Base-by-base conservation (phyloP, 2,113 vertebrate species). In the Proteles cristata region DNA sequence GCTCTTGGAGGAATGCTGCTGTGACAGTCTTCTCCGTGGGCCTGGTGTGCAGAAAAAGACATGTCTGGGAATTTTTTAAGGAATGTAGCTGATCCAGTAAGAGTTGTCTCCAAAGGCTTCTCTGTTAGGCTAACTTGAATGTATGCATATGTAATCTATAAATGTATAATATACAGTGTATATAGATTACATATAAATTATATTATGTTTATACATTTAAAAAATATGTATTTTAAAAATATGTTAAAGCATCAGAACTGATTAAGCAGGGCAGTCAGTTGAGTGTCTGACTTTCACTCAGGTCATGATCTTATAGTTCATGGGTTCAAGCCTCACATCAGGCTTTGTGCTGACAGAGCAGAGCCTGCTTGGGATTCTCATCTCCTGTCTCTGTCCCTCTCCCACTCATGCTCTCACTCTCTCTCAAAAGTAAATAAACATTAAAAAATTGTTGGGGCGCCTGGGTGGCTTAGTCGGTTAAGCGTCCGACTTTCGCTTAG, bases 81-180 rank as follows among this genome's bases (percentile, higher is more conserved):
- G 94, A 97, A 94, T 71, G 66, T 93, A 69, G 74, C 80, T 82
- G 84, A 96, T 94, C 85, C 25, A 71, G 77, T 65, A 45, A 77
- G 28, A 71, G 45, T 68, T 89, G 55, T 61, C 39, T 84, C 84
- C 50, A 50, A 33, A 68, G 50, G 65, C 45, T 68, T 76, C 33
- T 86, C 74, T 12, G 11, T 83, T 50, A 74, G 33, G 39, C 84
- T 92, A n/a, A 55, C 88, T 63, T 14, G n/a, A 83, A 43, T 55
- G 4, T 43, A 1, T 77, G 15, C 28, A 26, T 31, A 31, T 45
- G 48, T 45, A 45, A 74, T 19, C 26, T 76, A 28, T 48, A 48
- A 3, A 48, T 77, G 14, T 48, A 17, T 28, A 48, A 33, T 79
- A 45, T 21, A 45, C 45, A 45, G 17, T n/a, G 7, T 69, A 21